Evolutionary conservation across 1,140 invertebrate species (phyloP).

Genomic region (Cylas formicarius): DNA sequence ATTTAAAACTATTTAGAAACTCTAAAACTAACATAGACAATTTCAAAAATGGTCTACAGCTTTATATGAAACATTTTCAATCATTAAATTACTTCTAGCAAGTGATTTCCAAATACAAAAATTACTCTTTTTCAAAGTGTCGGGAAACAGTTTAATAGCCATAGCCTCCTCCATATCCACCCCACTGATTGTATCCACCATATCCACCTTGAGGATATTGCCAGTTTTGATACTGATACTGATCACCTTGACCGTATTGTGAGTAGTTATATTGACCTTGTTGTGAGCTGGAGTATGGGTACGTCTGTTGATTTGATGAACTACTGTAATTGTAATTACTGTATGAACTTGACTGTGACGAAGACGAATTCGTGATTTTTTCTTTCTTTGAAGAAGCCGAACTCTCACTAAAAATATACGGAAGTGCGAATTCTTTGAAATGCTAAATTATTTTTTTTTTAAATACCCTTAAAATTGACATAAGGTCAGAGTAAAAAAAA

Average conservation of each 20-base stretch:
- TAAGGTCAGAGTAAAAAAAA: too few relatives aligned
- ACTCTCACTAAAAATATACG: constrained; percentile 10
- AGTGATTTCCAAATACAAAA: too few relatives aligned
- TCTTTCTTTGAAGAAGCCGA: constrained; percentile 29
- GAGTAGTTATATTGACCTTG: constrained; percentile 49
- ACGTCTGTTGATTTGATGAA: constrained; percentile 47
- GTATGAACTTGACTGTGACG: constrained; percentile 41
- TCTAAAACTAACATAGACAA: too few relatives aligned
- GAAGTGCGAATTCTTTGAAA: too few relatives aligned
- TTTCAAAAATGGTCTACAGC: too few relatives aligned
- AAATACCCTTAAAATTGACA: too few relatives aligned
- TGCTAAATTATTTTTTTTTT: too few relatives aligned
- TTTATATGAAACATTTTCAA: too few relatives aligned
- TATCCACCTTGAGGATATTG: constrained; percentile 57
- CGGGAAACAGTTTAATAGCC: constrained; percentile 36
- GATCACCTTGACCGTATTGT: constrained; percentile 52
- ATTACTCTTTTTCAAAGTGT: too few relatives aligned
- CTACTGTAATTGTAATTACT: constrained; percentile 49
- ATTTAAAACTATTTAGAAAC: too few relatives aligned
- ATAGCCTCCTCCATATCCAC: constrained; percentile 44
- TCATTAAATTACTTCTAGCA: too few relatives aligned
- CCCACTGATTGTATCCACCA: constrained; percentile 61
- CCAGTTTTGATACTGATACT: constrained; percentile 63
- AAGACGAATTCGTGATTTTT: constrained; percentile 42
- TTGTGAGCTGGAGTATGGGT: constrained; percentile 48